A percentile compares a stretch with the other conserved stretches of the same genome.
Evolutionary conservation across 1,140 invertebrate species (phyloP).

Genomic region (Lerema accius): DNA sequence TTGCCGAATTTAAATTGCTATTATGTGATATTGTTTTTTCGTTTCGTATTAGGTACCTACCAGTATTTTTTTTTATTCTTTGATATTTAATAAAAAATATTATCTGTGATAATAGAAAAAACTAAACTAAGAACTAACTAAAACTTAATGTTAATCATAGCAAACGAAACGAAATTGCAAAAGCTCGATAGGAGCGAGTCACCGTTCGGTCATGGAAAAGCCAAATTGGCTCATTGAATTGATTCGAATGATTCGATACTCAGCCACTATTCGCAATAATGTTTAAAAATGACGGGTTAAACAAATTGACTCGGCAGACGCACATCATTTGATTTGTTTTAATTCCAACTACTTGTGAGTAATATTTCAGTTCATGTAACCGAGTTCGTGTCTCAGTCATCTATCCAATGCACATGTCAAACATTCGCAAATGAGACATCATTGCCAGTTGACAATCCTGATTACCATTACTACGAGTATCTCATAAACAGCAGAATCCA

Average conservation of each 20-base stretch:
- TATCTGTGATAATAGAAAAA: too few species aligned
- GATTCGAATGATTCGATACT: conserved; percentile 16
- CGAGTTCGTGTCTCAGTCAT: neutral
- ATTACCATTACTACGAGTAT: neutral
- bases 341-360: conserved; percentile 9
- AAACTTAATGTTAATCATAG: too few species aligned
- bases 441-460: conserved; percentile 5
- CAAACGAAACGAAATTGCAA: conserved; percentile 7
- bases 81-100: too few species aligned
- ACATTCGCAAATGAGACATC: neutral
- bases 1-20: too few species aligned
- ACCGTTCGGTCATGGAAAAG: neutral
- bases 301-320: conserved; percentile 38
- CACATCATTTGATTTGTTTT: conserved; percentile 33
- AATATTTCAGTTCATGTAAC: neutral
- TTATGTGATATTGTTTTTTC: too few species aligned
- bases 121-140: too few species aligned
- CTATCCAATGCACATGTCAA: neutral
- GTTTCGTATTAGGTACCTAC: too few species aligned
- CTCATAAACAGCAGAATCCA: too few species aligned
- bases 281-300: conserved; percentile 18
- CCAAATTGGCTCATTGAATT: conserved; percentile 24
- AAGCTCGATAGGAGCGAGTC: conserved; percentile 34
- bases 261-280: conserved; percentile 10
- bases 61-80: too few species aligned